Evolutionary conservation across 2,113 vertebrate species (phyloP).

Genomic region (Saguinus midas): DNA sequence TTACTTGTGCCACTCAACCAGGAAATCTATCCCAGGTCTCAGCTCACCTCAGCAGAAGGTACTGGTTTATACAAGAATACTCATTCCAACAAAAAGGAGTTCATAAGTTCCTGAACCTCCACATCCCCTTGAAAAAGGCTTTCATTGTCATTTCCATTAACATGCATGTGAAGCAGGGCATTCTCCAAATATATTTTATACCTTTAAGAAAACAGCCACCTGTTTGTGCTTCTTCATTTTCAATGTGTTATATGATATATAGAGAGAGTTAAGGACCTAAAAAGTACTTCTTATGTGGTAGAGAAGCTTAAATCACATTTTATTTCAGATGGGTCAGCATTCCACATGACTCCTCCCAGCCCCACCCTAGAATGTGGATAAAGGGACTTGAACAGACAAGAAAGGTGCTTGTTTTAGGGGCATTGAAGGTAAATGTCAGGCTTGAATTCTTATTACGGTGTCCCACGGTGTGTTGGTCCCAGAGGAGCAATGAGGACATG

Average conservation of each 20-base stretch:
- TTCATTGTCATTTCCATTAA: neutral
- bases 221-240: slow-evolving; percentile 53
- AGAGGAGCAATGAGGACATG: neutral
- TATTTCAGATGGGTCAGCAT: neutral
- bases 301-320: slow-evolving; percentile 4
- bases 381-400: slow-evolving; percentile 24
- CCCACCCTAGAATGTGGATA: neutral
- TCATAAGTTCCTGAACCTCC: neutral
- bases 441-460: slow-evolving; percentile 3
- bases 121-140: neutral
- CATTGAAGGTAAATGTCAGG: neutral
- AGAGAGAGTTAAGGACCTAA: neutral
- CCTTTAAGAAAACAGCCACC: slow-evolving; percentile 11
- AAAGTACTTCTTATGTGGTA: neutral
- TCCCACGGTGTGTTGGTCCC: neutral
- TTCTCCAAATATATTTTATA: slow-evolving; percentile 60
- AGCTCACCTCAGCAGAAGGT: neutral
- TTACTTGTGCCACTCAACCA: neutral
- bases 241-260: neutral
- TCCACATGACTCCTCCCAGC: neutral
- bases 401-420: neutral
- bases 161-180: neutral
- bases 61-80: neutral
- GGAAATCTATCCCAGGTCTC: neutral
- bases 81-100: neutral